Evolutionary conservation across 2,888 invertebrate genomes (phyloP).

Genomic region (Dilophus febrilis): DNA sequence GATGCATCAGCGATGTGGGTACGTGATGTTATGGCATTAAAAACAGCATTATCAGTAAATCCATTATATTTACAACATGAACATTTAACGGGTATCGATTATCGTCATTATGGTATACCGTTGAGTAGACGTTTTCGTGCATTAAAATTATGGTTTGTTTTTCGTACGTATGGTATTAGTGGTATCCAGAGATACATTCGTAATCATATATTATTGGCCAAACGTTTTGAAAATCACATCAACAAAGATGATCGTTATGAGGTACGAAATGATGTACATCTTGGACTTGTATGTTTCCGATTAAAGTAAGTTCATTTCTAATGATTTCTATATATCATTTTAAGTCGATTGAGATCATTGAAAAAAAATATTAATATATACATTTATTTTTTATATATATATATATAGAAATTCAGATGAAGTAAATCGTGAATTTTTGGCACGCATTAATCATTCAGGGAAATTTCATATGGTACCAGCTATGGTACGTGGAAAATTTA

Average conservation of each 20-base stretch:
- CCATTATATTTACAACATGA: conserved; percentile 73
- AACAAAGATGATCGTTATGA: conserved; percentile 54
- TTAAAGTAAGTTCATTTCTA: conserved; percentile 30
- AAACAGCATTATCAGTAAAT: conserved; percentile 70
- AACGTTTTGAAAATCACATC: conserved; percentile 53
- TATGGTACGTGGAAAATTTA: conserved; percentile 54
- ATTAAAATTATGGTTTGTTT: conserved; percentile 77
- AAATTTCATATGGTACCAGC: conserved; percentile 77
- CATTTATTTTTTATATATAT: not conserved
- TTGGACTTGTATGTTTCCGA: conserved; percentile 66
- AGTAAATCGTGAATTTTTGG: conserved; percentile 57
- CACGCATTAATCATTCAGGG: conserved; percentile 66
- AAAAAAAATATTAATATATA: too few relatives aligned
- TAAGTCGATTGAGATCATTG: not conserved
- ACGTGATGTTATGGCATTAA: conserved; percentile 54
- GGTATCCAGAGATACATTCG: conserved; percentile 72
- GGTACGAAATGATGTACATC: conserved; percentile 53
- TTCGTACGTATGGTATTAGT: conserved; percentile 60
- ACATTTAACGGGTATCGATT: conserved; percentile 53
- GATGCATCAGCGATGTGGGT: conserved; percentile 80
- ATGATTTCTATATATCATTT: not conserved
- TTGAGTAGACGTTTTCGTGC: conserved; percentile 69
- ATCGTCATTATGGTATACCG: conserved; percentile 76
- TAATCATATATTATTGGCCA: conserved; percentile 62
- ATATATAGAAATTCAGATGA: conserved; percentile 42